Evolutionary conservation across 2,888 invertebrate genomes (phyloP).

Genomic region (Drosophila quinaria): DNA sequence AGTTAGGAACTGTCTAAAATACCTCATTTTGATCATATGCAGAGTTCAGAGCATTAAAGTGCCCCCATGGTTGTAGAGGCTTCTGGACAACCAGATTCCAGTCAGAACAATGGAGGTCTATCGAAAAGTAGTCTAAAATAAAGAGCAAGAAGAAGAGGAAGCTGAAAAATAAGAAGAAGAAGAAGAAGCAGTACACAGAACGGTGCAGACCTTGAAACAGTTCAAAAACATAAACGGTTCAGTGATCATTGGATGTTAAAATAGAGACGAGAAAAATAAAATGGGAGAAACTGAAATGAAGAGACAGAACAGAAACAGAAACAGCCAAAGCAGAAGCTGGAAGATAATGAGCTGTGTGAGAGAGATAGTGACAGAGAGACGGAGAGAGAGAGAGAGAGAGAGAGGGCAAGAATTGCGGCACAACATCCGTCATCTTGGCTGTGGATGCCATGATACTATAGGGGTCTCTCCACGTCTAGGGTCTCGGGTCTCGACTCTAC

Average conservation of each 20-base stretch:
- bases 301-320: conserved; percentile 20
- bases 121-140: conserved; percentile 7
- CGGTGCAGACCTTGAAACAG: conserved; percentile 85
- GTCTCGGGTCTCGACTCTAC: not conserved
- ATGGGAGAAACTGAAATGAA: conserved; percentile 56
- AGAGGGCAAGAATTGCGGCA: conserved; percentile 38
- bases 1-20: not conserved
- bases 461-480: conserved; percentile 20
- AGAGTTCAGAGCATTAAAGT: not conserved
- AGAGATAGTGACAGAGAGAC: conserved; percentile 18
- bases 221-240: conserved; percentile 86
- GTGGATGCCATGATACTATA: conserved; percentile 53
- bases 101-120: conserved; percentile 24
- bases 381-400: conserved; percentile 13
- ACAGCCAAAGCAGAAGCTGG: conserved; percentile 23
- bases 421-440: conserved; percentile 78
- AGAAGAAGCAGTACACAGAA: conserved; percentile 29
- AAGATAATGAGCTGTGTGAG: conserved; percentile 30
- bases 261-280: conserved; percentile 52
- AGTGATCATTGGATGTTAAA: conserved; percentile 85
- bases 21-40: not conserved
- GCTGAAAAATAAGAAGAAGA: conserved; percentile 12
- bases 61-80: not conserved
- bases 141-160: conserved; percentile 5
- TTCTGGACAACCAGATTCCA: conserved; percentile 9